phyloP scores from a whole-genome alignment of 2,888 invertebrate species.

The Thymelicus acteon region DNA sequence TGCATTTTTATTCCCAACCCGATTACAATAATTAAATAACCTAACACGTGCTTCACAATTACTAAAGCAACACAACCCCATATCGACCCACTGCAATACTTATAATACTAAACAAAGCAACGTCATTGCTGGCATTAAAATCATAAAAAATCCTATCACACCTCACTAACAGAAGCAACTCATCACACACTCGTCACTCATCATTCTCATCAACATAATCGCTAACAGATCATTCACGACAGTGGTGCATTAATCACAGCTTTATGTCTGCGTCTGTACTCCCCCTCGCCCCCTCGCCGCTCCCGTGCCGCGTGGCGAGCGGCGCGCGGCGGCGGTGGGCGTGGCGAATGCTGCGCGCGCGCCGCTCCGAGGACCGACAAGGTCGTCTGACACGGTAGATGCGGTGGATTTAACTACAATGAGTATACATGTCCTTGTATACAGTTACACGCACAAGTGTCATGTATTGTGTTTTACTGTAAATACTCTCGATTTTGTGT shows the following conservation, averaged over 20 bases:
- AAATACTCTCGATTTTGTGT: too few relatives aligned
- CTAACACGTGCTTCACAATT: too few relatives aligned
- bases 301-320: slow-evolving; percentile 52
- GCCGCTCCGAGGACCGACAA: slow-evolving; percentile 9
- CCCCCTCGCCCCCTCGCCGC: slow-evolving; percentile 52
- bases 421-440: not conserved
- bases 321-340: slow-evolving; percentile 42
- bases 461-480: too few relatives aligned
- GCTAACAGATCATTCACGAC: slow-evolving; percentile 24
- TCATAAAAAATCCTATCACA: not conserved
- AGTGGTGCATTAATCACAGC: slow-evolving; percentile 25
- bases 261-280: slow-evolving; percentile 19
- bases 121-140: not conserved
- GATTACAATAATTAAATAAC: too few relatives aligned
- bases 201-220: slow-evolving; percentile 36
- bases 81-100: not conserved
- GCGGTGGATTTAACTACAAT: not conserved
- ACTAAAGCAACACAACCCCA: too few relatives aligned
- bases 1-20: too few relatives aligned
- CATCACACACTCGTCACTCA: slow-evolving; percentile 23
- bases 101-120: not conserved
- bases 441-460: too few relatives aligned
- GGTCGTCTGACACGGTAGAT: slow-evolving; percentile 16
- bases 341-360: slow-evolving; percentile 30
- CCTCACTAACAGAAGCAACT: slow-evolving; percentile 16